Evolutionary conservation across 2,888 invertebrate species (phyloP).

Genomic region (Ophioninae sp.): DNA sequence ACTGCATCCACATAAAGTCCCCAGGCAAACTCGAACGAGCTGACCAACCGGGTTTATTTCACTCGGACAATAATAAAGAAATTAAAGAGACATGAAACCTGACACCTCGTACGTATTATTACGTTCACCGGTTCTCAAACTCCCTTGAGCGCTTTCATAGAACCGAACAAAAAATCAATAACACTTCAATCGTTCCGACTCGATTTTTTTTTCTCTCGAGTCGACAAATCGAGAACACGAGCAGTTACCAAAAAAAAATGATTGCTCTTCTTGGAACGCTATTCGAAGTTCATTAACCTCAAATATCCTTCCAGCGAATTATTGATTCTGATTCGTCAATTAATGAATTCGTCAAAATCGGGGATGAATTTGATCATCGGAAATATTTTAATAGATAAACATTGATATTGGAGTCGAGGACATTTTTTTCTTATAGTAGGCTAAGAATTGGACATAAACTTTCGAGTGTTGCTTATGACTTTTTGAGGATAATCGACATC

Average conservation of each 20-base stretch:
- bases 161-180: not conserved
- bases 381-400: too few relatives aligned
- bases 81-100: constrained; percentile 60
- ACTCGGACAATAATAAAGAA: constrained; percentile 60
- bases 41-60: constrained; percentile 55
- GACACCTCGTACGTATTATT: constrained; percentile 53
- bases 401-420: too few relatives aligned
- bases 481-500: too few relatives aligned
- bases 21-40: constrained; percentile 38
- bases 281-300: too few relatives aligned
- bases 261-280: too few relatives aligned
- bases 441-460: too few relatives aligned
- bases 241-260: not conserved
- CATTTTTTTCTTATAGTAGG: too few relatives aligned
- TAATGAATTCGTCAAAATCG: too few relatives aligned
- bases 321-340: too few relatives aligned
- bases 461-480: too few relatives aligned
- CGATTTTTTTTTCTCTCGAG: not conserved
- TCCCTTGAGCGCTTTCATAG: not conserved
- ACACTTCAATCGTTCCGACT: not conserved
- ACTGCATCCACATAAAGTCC: constrained; percentile 22
- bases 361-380: too few relatives aligned
- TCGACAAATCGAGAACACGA: not conserved
- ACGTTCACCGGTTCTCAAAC: constrained; percentile 38
- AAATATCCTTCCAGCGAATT: too few relatives aligned